These are phyloP conservation scores for Garrulus glandarius DNA, from an alignment of 2,797 vertebrate genomes.

Conservation along the genomic window DNA sequence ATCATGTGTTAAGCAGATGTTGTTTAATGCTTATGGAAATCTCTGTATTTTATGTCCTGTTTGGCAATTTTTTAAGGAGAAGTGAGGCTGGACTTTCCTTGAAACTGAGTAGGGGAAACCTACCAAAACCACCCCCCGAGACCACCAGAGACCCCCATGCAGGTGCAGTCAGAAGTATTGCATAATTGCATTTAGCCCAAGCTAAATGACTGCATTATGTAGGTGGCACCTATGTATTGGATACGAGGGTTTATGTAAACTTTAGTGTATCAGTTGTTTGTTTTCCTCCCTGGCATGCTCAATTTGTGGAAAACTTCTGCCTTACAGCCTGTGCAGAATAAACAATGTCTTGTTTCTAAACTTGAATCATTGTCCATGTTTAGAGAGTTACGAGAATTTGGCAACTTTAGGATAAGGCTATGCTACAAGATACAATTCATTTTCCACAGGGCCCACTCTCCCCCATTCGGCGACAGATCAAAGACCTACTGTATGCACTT, in stretches of 20 bases:
- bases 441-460: neutral
- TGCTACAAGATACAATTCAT: neutral
- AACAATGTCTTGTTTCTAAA: neutral
- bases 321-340: neutral
- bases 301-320: neutral
- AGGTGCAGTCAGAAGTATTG: neutral
- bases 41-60: neutral
- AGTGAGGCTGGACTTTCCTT: neutral
- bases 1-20: neutral
- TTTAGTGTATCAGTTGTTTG: neutral
- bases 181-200: neutral
- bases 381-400: neutral
- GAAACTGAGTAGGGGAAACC: neutral
- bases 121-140: neutral
- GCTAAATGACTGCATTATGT: neutral
- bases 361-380: neutral
- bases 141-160: neutral
- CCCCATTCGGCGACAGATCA: neutral
- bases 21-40: neutral
- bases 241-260: neutral
- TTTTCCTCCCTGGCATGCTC: neutral
- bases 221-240: neutral
- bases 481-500: neutral
- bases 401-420: neutral
- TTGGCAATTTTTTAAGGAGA: neutral